Conservation (phyloP, 2,888 invertebrate genomes). For the Asteroscopus sphinx region DNA sequence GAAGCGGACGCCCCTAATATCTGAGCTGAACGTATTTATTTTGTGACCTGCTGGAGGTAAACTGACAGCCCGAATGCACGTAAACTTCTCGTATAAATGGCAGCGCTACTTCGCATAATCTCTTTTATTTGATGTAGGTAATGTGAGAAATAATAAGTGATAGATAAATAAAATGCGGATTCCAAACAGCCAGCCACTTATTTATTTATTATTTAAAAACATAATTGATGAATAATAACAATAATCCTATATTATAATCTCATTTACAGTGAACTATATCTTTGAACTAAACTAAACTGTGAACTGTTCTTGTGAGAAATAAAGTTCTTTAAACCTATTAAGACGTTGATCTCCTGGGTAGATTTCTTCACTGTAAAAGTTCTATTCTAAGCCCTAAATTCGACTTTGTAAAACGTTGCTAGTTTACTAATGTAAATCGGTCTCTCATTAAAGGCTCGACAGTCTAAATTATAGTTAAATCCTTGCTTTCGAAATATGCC, state of each 20-base stretch:
- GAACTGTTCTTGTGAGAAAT: too few relatives aligned
- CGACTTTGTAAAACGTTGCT: slow-evolving; percentile 15
- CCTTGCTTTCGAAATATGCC: slow-evolving; percentile 22
- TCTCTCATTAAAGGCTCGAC: slow-evolving; percentile 33
- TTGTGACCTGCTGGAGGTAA: slow-evolving; percentile 38
- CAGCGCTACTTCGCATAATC: slow-evolving; percentile 12
- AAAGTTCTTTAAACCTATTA: too few relatives aligned
- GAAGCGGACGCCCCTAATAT: slow-evolving; percentile 70
- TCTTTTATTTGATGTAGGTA: slow-evolving; percentile 1
- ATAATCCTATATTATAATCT: too few relatives aligned
- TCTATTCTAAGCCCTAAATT: slow-evolving; percentile 16
- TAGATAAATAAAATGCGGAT: not conserved
- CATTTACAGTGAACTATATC: too few relatives aligned
- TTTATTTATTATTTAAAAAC: too few relatives aligned
- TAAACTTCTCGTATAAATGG: slow-evolving; percentile 24
- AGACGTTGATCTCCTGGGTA: slow-evolving; percentile 6
- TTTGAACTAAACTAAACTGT: too few relatives aligned
- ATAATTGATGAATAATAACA: too few relatives aligned
- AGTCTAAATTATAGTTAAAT: slow-evolving; percentile 24
- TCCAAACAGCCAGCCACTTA: too few relatives aligned
- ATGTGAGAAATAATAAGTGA: not conserved
- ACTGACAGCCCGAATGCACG: slow-evolving; percentile 27
- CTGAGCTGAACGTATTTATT: slow-evolving; percentile 65
- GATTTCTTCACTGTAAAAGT: slow-evolving; percentile 12
- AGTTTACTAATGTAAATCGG: slow-evolving; percentile 31